Evolutionary conservation across 1,140 invertebrate species (phyloP).

Genomic region (Hylyphantes graminicola): DNA sequence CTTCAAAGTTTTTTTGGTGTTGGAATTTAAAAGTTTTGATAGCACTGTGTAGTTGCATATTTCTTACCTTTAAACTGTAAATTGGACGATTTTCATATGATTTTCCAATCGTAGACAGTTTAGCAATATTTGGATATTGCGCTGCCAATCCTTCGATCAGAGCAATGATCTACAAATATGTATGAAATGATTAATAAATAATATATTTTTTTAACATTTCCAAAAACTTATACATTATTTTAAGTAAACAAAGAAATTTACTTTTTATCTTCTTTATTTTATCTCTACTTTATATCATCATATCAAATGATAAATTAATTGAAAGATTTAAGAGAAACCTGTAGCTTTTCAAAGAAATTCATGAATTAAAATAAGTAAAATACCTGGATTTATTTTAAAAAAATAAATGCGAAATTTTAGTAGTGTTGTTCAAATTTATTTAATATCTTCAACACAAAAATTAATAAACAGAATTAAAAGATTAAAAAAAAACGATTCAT

Average conservation of each 20-base stretch:
- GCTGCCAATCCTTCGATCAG: neutral
- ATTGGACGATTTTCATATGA: slow-evolving; percentile 42
- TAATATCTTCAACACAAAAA: too few species aligned
- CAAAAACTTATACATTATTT: neutral
- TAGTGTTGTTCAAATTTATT: too few species aligned
- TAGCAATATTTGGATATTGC: slow-evolving; percentile 22
- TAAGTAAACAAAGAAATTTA: neutral
- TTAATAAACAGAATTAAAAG: too few species aligned
- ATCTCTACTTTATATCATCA: neutral
- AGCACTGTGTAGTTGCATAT: too few species aligned
- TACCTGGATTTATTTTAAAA: too few species aligned
- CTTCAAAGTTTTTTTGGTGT: too few species aligned
- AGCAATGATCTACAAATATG: neutral
- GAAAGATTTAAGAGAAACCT: neutral
- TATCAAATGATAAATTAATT: neutral
- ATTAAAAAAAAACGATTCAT: too few species aligned
- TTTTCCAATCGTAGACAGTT: slow-evolving; percentile 14
- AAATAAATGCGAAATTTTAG: too few species aligned
- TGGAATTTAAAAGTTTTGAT: too few species aligned
- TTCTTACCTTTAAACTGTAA: slow-evolving; percentile 24
- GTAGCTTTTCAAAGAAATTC: neutral
- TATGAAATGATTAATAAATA: neutral
- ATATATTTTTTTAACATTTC: neutral
- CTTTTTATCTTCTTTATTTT: neutral
- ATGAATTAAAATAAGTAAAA: neutral